A percentile compares a stretch with the other conserved stretches of the same genome.
These are phyloP conservation scores for Pygoscelis antarcticus DNA, from an alignment of 2,113 vertebrate species.

Conservation along the genomic window DNA sequence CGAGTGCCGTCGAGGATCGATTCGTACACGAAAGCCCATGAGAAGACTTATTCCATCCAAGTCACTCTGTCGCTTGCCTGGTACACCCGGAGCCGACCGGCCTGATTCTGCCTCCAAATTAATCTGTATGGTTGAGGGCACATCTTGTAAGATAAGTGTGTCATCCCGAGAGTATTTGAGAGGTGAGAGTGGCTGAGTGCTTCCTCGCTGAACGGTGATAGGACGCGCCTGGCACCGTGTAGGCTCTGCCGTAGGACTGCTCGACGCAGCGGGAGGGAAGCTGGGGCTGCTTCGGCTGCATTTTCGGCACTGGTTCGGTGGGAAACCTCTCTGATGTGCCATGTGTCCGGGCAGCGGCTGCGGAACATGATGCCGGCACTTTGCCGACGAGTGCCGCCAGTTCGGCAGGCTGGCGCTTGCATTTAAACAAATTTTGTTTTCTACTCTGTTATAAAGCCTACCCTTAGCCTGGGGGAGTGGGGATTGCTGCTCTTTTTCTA, in stretches of 20 bases:
- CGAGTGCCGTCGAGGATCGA: rapidly evolving
- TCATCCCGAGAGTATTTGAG: neutral
- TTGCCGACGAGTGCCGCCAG: rapidly evolving
- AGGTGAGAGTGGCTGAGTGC: neutral
- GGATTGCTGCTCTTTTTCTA: neutral
- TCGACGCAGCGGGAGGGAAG: rapidly evolving
- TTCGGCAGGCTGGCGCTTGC: neutral
- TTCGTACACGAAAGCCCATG: neutral
- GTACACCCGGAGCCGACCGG: neutral
- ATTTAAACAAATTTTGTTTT: constrained; percentile 45
- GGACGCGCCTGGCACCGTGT: neutral
- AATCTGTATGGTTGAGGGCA: neutral
- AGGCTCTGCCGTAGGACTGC: rapidly evolving
- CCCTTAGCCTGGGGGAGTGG: neutral
- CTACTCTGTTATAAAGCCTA: neutral
- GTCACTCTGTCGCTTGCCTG: neutral
- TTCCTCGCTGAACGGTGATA: neutral
- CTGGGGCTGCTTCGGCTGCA: rapidly evolving
- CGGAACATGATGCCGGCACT: rapidly evolving
- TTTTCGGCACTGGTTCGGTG: neutral
- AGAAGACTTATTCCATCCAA: neutral
- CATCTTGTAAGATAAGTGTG: neutral
- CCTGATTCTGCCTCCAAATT: neutral
- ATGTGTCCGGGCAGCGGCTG: neutral
- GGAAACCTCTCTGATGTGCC: neutral